Base-by-base conservation (phyloP, 2,797 vertebrate genomes). In the Channallabes apus region DNA sequence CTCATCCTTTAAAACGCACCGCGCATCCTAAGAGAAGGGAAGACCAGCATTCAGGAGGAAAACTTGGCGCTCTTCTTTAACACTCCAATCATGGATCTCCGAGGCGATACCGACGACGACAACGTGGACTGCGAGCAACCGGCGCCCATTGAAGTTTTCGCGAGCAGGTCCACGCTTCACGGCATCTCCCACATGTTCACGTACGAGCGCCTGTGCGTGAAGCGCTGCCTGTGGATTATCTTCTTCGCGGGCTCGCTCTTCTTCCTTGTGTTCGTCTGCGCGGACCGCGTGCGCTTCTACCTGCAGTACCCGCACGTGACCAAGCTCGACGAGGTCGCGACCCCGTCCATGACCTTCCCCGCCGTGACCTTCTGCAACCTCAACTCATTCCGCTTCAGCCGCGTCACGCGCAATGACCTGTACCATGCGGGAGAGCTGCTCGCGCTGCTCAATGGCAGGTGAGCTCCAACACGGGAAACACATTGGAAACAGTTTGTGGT, bases 151-250 rank as follows among this genome's bases (percentile, higher is more conserved):
- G 96, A 99, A 95, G 97, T 97, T 93, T 99, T 99, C 51, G 97
- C 98, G 92, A 98, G 97, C 95, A 97, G 96, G 90, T 99, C 98
- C 93, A 99, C 98, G 29, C 96, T 99, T 87, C 98, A 99, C 17
- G 98, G 98, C 94, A 96, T 99, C 94, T 96, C 97, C 75, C 98
- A 99, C 95, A 98, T 99, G 96, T 99, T 99, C 95, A 97, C 96
- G 0, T 98, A 98, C 54, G 97, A 98, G 92, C 96, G 97, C 86
- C 94, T 98, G 85, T 97, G 95, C 69, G 92, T 98, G 89, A 97
- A 97, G 94, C 96, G 98, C 90, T 95, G 93, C 89, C 90, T 99
- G 90, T 99, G 98, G 98, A 96, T 97, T 1, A 89, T 98, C 38
- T 98, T 97, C 89, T 99, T 99, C 94, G 88, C 99, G 93, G 95